phyloP scores from a whole-genome alignment of 2,797 vertebrate genomes.

The Melopsittacus undulatus region DNA sequence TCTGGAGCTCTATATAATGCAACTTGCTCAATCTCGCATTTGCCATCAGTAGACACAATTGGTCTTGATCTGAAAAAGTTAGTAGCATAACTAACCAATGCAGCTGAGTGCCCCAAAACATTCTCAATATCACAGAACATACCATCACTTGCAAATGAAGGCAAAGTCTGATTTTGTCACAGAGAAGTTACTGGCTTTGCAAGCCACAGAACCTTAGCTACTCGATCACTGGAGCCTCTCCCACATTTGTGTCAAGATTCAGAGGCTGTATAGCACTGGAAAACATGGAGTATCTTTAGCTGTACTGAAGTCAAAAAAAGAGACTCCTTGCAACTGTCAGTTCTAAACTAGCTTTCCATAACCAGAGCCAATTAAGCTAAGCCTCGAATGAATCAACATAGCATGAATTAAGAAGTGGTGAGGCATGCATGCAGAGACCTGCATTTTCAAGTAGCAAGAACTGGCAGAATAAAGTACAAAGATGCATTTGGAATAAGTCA shows the following conservation, averaged over 20 bases:
- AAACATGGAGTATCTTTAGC: not conserved
- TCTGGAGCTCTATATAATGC: not conserved
- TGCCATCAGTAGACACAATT: not conserved
- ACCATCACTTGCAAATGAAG: not conserved
- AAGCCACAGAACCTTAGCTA: not conserved
- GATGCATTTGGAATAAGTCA: not conserved
- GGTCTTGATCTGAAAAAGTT: not conserved
- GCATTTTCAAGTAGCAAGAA: slow-evolving; percentile 16
- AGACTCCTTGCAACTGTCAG: not conserved
- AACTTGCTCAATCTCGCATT: not conserved
- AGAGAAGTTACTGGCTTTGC: not conserved
- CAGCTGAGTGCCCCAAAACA: not conserved
- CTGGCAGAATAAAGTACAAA: slow-evolving; percentile 38
- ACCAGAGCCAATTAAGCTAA: slow-evolving; percentile 29
- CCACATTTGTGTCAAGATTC: not conserved
- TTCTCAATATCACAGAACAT: not conserved
- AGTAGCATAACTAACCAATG: rapidly evolving
- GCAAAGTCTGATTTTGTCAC: not conserved
- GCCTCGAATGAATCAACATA: slow-evolving; percentile 38
- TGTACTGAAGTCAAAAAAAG: not conserved
- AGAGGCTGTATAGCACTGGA: not conserved
- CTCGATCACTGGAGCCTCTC: not conserved
- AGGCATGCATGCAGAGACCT: slow-evolving; percentile 58
- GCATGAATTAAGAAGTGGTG: not conserved
- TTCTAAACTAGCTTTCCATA: not conserved